phyloP scores from a whole-genome alignment of 2,797 vertebrate genomes.

The Pteropus rufus region DNA sequence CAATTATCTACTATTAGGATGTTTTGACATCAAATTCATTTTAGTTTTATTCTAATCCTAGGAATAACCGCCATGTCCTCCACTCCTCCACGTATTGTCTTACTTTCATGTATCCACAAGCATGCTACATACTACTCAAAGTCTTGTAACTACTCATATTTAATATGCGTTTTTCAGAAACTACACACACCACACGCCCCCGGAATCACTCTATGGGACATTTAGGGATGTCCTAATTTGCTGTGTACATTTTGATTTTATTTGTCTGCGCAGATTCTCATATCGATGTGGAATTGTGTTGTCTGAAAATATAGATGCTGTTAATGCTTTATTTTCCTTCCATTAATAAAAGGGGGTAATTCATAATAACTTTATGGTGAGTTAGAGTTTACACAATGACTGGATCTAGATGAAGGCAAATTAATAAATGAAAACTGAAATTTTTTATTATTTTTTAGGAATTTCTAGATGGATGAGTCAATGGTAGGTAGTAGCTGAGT shows the following conservation, averaged over 20 bases:
- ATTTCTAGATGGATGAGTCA: neutral
- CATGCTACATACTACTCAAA: neutral
- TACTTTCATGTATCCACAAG: neutral
- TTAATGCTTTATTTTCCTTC: neutral
- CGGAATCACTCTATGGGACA: neutral
- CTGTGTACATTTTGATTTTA: neutral
- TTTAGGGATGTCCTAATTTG: neutral
- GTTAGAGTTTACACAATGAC: neutral
- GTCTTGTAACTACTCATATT: neutral
- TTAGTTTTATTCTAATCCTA: neutral
- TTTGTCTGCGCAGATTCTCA: neutral
- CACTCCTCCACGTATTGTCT: neutral
- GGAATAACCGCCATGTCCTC: neutral
- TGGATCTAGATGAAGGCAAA: neutral
- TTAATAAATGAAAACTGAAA: neutral
- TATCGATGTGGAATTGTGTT: neutral
- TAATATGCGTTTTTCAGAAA: slow-evolving; percentile 5
- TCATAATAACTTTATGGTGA: neutral
- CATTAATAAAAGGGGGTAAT: neutral
- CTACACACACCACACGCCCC: neutral
- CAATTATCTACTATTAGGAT: neutral
- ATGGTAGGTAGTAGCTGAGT: neutral
- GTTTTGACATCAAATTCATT: neutral
- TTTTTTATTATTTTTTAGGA: neutral
- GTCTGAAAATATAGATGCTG: neutral